Evolutionary conservation across 2,797 vertebrate species (phyloP).

Genomic region (Argya squamiceps): DNA sequence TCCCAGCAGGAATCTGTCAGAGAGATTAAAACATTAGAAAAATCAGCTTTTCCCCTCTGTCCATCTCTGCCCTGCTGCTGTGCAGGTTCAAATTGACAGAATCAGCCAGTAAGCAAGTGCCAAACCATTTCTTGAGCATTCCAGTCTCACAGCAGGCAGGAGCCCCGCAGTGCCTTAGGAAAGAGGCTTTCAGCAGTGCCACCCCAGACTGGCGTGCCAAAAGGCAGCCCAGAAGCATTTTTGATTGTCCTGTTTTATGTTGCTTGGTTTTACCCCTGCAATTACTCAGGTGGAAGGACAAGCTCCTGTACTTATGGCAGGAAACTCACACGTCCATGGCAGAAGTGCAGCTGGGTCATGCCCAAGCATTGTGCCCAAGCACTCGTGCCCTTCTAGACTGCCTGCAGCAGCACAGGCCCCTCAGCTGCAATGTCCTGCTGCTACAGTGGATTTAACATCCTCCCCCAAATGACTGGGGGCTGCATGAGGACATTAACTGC

Average conservation of each 20-base stretch:
- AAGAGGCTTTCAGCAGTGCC: neutral
- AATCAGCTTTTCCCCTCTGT: neutral
- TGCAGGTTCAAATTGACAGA: neutral
- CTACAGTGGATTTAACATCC: neutral
- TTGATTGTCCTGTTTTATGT: neutral
- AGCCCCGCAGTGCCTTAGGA: neutral
- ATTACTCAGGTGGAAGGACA: neutral
- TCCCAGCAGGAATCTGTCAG: neutral
- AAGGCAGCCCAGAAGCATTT: neutral
- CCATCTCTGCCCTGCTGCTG: neutral
- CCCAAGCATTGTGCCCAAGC: neutral
- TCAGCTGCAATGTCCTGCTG: neutral
- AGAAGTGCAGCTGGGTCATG: neutral
- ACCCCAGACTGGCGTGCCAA: fast-evolving
- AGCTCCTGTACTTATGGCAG: neutral
- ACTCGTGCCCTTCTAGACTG: neutral
- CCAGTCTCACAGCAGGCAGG: neutral
- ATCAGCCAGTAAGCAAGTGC: neutral
- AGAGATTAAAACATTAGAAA: neutral
- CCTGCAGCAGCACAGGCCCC: neutral
- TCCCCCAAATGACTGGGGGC: neutral
- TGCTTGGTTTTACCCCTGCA: neutral
- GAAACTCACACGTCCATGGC: neutral
- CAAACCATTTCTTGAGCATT: neutral
- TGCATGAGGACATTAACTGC: neutral